Evolutionary conservation across 2,113 vertebrate genomes (phyloP), one percentile per base, ranked within the genome.

Genomic region (Rhinolophus sinicus): DNA sequence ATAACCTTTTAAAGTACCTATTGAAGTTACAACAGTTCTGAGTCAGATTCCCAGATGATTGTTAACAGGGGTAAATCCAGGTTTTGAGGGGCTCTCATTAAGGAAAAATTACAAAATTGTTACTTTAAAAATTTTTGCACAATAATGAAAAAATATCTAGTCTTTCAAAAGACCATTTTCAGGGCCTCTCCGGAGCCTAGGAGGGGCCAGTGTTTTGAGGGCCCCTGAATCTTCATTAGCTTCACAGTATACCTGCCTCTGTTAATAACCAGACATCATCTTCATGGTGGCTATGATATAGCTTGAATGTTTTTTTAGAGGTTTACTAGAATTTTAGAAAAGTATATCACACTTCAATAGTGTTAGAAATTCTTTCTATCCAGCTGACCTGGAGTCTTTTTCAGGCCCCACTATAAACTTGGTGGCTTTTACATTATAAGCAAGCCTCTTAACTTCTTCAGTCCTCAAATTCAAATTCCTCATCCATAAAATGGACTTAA

Each of bases 241-340:
- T 92, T 78, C 54, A 84, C 7, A n/a, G 30, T 65, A 62, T 10
- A n/a, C 35, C 35, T 67, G 30, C 24, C 21, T 93, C 67, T 70
- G 2, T 87, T 83, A 62, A 83, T 70, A 93, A 93, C 11, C 18
- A 85, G 52, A 88, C 10, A 81, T 21, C 12, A 80, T 67, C 62
- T 93, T 93, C 28, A 52, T 35, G 21, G 44, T 70, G 58, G 52
- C 67, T 85, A 33, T 72, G 70, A 93, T 54, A 75, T 73, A 88
- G 38, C 26, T 56, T 78, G 38, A 65, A 56, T 70, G 60, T n/a
- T 88, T 88, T 88, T 94, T 85, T 56, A 88, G 56, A 91, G 33
- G 64, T 67, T 73, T 92, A 83, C 44, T 90, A 93, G 85, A 86
- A 88, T 92, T 93, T 95, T 86, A 82, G 83, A 88, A 86, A 75